A percentile compares a stretch with the other conserved stretches of the same genome.
These are phyloP conservation scores for Andinoacara biseriatus DNA, from an alignment of 2,113 vertebrate genomes.

Conservation along the genomic window DNA sequence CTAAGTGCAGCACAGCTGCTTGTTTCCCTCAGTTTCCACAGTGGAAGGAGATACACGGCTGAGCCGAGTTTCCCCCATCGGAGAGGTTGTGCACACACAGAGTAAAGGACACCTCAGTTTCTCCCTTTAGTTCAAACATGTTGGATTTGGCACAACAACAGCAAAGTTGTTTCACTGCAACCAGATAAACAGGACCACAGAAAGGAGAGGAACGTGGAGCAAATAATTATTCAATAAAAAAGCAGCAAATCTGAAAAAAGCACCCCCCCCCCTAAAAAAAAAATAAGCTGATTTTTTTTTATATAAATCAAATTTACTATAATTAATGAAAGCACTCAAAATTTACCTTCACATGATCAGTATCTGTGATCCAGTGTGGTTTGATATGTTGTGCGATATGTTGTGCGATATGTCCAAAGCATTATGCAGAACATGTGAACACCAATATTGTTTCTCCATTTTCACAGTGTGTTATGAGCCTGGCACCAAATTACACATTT, in stretches of 20 bases:
- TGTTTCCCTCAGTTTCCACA: constrained; percentile 8
- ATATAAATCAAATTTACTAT: background rate
- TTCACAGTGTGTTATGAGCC: background rate
- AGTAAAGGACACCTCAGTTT: background rate
- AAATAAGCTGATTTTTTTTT: background rate
- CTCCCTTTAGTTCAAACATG: background rate
- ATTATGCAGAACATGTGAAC: background rate
- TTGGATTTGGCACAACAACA: background rate
- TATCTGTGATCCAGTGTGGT: background rate
- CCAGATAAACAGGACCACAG: background rate
- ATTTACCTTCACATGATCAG: background rate
- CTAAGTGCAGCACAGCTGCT: constrained; percentile 12
- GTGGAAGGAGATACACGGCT: background rate
- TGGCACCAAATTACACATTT: background rate
- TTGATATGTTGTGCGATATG: background rate
- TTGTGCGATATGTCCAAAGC: background rate
- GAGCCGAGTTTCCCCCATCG: background rate
- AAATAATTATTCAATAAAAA: background rate
- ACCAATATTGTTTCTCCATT: background rate
- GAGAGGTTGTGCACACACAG: background rate
- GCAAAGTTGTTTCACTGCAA: background rate
- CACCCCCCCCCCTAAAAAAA: background rate
- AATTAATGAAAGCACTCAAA: background rate
- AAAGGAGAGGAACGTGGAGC: background rate
- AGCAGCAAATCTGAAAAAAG: background rate